Percentiles rank a stretch among this genome's conserved stretches.
Conservation (phyloP, 2,797 vertebrate genomes). For the Peromyscus melanophrys region DNA sequence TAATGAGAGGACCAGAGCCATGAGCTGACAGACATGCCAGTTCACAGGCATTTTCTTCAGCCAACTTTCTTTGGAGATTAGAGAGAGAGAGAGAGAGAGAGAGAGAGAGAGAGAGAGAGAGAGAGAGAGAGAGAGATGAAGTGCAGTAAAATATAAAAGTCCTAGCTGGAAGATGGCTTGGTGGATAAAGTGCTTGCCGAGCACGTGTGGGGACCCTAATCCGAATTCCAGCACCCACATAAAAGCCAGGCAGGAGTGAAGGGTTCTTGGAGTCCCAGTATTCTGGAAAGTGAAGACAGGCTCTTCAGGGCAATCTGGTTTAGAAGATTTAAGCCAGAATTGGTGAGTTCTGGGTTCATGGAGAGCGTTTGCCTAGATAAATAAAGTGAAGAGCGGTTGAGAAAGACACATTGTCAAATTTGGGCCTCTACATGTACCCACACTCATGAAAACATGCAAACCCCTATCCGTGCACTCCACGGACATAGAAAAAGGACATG, state of each 20-base stretch:
- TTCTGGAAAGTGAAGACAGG: not conserved
- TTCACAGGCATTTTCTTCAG: conserved; percentile 31
- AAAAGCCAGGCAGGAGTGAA: not conserved
- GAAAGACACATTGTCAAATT: not conserved
- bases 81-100: not conserved
- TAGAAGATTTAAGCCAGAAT: not conserved
- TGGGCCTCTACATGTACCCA: not conserved
- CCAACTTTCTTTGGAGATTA: not conserved
- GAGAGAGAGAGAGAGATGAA: too few relatives aligned
- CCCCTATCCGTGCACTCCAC: not conserved
- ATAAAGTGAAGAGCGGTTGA: not conserved
- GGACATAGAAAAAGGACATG: not conserved
- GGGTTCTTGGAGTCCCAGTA: not conserved
- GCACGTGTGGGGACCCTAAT: not conserved
- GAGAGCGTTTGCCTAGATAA: not conserved
- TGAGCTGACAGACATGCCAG: not conserved
- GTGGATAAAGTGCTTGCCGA: not conserved
- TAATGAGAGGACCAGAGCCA: not conserved
- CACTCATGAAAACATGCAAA: not conserved
- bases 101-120: too few relatives aligned
- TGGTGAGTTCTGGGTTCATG: not conserved
- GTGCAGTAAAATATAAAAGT: not conserved
- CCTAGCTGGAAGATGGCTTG: not conserved
- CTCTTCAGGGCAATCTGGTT: not conserved
- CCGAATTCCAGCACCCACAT: not conserved